phyloP scores from a whole-genome alignment of 2,888 invertebrate genomes.

The Girardia tigrina region DNA sequence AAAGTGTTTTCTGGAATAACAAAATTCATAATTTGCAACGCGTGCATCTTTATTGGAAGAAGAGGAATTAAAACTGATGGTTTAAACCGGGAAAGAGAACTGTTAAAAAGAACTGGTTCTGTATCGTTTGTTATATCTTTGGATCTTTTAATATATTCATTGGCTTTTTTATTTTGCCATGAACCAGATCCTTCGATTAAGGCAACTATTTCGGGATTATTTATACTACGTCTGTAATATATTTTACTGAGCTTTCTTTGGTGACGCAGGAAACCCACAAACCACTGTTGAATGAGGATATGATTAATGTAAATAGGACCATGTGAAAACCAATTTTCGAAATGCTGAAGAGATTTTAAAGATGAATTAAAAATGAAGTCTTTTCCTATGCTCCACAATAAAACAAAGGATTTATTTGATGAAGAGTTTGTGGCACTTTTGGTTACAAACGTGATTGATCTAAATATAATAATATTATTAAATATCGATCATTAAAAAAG shows the following conservation, averaged over 20 bases:
- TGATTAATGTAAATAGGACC: not conserved
- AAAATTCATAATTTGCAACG: not conserved
- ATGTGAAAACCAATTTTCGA: not conserved
- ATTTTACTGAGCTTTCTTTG: not conserved
- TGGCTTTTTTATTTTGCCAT: not conserved
- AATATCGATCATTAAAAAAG: too few relatives aligned
- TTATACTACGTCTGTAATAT: not conserved
- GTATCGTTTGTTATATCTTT: not conserved
- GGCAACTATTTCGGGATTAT: not conserved
- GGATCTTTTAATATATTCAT: not conserved
- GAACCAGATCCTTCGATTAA: not conserved
- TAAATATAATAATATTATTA: too few relatives aligned
- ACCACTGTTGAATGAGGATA: not conserved
- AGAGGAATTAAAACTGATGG: not conserved
- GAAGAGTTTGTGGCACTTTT: not conserved
- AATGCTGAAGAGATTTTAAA: not conserved
- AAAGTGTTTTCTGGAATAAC: not conserved
- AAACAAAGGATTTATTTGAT: not conserved
- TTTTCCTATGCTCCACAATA: not conserved
- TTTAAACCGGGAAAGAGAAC: not conserved
- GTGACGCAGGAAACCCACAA: not conserved
- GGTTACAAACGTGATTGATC: not conserved
- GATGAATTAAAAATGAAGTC: not conserved
- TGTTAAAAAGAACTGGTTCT: not conserved
- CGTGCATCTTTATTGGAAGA: not conserved